Conservation (phyloP, 2,888 invertebrate species). For the Drosophila lutescens region DNA sequence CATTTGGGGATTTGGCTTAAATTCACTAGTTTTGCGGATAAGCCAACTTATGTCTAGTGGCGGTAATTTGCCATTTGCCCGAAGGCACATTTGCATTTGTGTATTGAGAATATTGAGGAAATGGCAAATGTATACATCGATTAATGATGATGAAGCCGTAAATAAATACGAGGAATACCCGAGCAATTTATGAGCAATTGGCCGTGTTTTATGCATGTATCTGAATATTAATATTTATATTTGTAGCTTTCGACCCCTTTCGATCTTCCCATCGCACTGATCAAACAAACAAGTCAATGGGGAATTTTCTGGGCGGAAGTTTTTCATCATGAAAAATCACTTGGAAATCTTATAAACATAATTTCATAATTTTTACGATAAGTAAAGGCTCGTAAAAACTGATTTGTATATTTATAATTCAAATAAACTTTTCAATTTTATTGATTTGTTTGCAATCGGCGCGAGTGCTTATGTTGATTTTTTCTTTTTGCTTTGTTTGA, state of each 20-base stretch:
- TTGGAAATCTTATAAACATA: conserved; percentile 47
- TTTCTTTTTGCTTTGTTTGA: conserved; percentile 8
- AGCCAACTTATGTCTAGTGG: conserved; percentile 30
- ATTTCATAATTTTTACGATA: conserved; percentile 74
- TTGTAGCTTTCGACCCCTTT: background rate
- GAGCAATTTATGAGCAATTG: conserved; percentile 28
- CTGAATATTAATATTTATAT: conserved; percentile 52
- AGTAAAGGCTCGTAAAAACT: conserved; percentile 57
- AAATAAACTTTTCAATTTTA: conserved; percentile 73
- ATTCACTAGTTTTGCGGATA: conserved; percentile 25
- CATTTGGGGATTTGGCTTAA: conserved; percentile 23
- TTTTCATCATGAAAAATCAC: conserved; percentile 62
- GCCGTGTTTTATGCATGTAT: conserved; percentile 57
- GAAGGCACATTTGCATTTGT: conserved; percentile 10
- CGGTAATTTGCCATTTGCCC: conserved; percentile 12
- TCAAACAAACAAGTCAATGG: conserved; percentile 62
- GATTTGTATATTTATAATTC: conserved; percentile 73
- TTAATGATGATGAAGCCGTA: conserved; percentile 33
- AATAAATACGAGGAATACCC: conserved; percentile 17
- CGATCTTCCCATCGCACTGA: conserved; percentile 14
- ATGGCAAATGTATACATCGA: conserved; percentile 6
- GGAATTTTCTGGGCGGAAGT: conserved; percentile 52
- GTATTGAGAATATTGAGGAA: conserved; percentile 6
- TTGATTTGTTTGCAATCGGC: conserved; percentile 64
- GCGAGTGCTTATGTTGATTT: conserved; percentile 30